A percentile compares a stretch with the other conserved stretches of the same genome.
These are phyloP conservation scores for Scaptomyza cyrtandrae DNA, from an alignment of 2,888 invertebrate species.

Conservation along the genomic window DNA sequence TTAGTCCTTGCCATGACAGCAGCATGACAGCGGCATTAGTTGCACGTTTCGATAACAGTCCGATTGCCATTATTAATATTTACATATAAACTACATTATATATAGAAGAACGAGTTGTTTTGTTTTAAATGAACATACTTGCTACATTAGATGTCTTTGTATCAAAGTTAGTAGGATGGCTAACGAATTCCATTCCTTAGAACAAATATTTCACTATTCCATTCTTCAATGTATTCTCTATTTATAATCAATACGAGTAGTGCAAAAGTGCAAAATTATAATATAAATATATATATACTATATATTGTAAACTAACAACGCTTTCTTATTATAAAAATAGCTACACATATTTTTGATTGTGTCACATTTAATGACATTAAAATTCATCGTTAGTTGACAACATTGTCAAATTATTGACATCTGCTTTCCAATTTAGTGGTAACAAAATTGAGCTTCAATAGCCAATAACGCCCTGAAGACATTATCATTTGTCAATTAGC, in stretches of 20 bases:
- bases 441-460: conserved; percentile 9
- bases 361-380: neutral
- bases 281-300: neutral
- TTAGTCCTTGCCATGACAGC: conserved; percentile 29
- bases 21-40: conserved; percentile 49
- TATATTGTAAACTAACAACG: too few relatives aligned
- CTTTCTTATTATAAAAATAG: neutral
- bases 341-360: neutral
- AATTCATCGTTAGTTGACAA: neutral
- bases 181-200: too few relatives aligned
- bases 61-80: neutral
- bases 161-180: neutral
- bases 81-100: conserved; percentile 32
- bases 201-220: too few relatives aligned
- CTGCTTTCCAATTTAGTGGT: neutral
- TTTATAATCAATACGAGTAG: too few relatives aligned
- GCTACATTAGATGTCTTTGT: too few relatives aligned
- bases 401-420: conserved; percentile 3
- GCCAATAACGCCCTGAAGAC: conserved; percentile 21
- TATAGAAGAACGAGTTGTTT: neutral
- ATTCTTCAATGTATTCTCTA: too few relatives aligned
- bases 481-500: conserved; percentile 37
- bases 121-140: neutral
- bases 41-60: conserved; percentile 1
- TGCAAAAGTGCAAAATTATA: neutral